Percentiles rank a stretch among this genome's conserved stretches.
Evolutionary conservation across 2,113 vertebrate species (phyloP).

Genomic region (Cyanistes caeruleus): DNA sequence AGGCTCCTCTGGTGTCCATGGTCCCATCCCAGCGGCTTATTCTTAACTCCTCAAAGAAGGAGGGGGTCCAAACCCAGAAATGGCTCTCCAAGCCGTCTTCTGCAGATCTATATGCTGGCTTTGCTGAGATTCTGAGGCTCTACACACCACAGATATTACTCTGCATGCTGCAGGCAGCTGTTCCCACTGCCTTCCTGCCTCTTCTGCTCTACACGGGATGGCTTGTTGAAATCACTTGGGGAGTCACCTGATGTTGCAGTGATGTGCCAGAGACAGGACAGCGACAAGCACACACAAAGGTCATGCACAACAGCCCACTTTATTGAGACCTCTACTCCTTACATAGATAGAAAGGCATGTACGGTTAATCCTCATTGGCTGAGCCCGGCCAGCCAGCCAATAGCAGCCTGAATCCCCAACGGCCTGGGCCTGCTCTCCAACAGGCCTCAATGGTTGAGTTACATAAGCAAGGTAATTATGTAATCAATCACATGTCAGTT

Average conservation of each 20-base stretch:
- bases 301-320: neutral
- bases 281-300: neutral
- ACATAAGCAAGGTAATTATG: neutral
- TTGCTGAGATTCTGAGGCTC: too few species aligned
- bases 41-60: neutral
- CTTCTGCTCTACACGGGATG: neutral
- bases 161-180: neutral
- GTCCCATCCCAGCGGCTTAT: neutral
- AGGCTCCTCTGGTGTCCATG: neutral
- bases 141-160: too few species aligned
- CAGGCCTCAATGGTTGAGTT: neutral
- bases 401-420: neutral
- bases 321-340: neutral
- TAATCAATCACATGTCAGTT: neutral
- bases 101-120: neutral
- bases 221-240: neutral
- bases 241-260: neutral
- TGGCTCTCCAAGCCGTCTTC: neutral
- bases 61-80: neutral
- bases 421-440: neutral
- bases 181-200: neutral
- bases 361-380: neutral
- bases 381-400: neutral
- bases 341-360: neutral
- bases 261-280: neutral